phyloP scores from a whole-genome alignment of 2,113 vertebrate genomes.

The Hyperopisus bebe region DNA sequence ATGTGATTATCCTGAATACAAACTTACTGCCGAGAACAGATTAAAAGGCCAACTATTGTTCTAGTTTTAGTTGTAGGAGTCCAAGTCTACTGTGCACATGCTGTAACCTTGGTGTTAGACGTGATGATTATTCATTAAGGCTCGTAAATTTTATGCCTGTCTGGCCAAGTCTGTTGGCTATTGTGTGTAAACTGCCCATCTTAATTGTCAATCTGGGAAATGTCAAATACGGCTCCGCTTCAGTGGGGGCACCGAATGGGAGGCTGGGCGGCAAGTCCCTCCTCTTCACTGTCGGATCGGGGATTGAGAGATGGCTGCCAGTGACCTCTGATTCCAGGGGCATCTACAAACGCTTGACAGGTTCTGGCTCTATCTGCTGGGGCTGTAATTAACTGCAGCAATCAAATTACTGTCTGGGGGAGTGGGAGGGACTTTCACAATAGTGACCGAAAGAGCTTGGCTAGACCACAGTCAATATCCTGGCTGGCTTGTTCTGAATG shows the following conservation, averaged over 20 bases:
- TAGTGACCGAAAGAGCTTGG: neutral
- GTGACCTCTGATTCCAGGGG: neutral
- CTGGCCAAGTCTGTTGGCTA: neutral
- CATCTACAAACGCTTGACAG: neutral
- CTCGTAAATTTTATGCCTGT: neutral
- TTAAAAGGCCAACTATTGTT: neutral
- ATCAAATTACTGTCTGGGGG: slow-evolving; percentile 4
- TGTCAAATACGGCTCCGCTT: neutral
- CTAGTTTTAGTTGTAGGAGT: neutral
- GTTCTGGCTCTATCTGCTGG: neutral
- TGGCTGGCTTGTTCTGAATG: neutral
- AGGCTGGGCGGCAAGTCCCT: neutral
- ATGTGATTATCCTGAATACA: neutral
- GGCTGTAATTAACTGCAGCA: neutral
- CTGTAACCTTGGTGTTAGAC: neutral
- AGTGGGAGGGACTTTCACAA: neutral
- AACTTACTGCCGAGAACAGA: neutral
- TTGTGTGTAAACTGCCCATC: neutral
- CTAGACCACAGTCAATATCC: slow-evolving; percentile 10
- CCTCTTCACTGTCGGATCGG: neutral
- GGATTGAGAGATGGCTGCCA: neutral
- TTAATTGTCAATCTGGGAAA: neutral
- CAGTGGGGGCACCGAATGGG: neutral
- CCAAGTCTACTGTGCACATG: neutral
- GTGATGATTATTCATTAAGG: neutral